Percentiles rank a stretch among this genome's conserved stretches.
phyloP scores from a whole-genome alignment of 2,888 invertebrate genomes.

The Poecilobothrus nobilitatus region DNA sequence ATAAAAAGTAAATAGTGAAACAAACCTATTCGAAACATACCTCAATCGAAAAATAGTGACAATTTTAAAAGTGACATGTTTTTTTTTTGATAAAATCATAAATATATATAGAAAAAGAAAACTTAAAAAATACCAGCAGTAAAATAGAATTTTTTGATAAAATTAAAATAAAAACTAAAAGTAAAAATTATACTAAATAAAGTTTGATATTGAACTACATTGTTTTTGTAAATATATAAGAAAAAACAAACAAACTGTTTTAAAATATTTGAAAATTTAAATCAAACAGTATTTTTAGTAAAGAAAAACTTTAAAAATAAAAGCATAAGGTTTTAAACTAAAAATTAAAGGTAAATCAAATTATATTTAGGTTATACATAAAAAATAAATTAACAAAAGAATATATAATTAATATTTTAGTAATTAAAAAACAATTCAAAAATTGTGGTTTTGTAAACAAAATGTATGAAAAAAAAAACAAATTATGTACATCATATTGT shows the following conservation, averaged over 20 bases:
- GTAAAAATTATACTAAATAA: not conserved
- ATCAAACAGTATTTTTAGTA: slow-evolving; percentile 15
- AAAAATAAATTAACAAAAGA: not conserved
- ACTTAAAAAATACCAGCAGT: not conserved
- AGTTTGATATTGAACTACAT: not conserved
- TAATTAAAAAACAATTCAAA: not conserved
- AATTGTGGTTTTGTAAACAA: not conserved
- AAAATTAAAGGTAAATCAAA: not conserved
- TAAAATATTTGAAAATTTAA: slow-evolving; percentile 20
- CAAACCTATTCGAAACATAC: slow-evolving; percentile 9
- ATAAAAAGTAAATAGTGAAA: not conserved
- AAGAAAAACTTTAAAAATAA: not conserved
- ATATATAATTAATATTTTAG: not conserved
- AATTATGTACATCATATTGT: too few relatives aligned
- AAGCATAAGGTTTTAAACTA: not conserved
- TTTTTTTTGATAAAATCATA: not conserved
- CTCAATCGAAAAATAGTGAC: slow-evolving; percentile 11
- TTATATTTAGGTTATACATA: not conserved
- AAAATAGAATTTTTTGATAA: slow-evolving; percentile 21
- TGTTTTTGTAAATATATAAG: not conserved
- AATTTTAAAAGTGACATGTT: not conserved
- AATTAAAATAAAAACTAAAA: slow-evolving; percentile 12
- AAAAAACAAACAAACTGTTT: slow-evolving; percentile 19
- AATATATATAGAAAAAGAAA: not conserved
- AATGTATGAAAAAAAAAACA: not conserved